Conservation (phyloP, 2,888 invertebrate genomes). For the Microplitis deprimator region DNA sequence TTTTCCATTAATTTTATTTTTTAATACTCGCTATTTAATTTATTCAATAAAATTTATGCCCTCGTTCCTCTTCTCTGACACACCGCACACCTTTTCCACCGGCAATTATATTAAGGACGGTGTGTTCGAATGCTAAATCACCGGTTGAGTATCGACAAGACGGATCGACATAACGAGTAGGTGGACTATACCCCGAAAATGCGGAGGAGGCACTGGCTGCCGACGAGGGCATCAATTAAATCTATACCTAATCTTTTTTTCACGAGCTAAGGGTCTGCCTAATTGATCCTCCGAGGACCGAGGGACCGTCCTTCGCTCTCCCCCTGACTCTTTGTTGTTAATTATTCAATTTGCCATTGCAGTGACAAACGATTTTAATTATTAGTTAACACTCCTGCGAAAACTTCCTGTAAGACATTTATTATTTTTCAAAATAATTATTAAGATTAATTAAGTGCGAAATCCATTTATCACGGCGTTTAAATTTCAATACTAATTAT, state of each 20-base stretch:
- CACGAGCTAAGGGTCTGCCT: background rate
- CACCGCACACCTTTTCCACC: constrained; percentile 41
- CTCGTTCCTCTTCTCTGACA: constrained; percentile 32
- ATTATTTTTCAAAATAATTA: no score
- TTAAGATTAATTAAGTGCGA: no score
- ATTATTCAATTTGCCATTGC: background rate
- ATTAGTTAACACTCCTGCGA: background rate
- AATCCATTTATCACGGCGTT: background rate
- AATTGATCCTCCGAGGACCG: background rate
- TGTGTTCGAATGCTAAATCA: constrained; percentile 53
- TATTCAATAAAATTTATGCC: constrained; percentile 28
- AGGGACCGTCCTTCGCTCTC: no score
- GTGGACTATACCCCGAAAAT: constrained; percentile 34
- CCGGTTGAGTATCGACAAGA: constrained; percentile 49
- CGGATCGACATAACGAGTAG: constrained; percentile 54
- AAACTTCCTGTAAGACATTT: no score
- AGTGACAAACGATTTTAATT: background rate
- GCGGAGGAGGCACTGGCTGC: constrained; percentile 22
- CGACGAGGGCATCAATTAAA: background rate
- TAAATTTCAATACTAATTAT: background rate
- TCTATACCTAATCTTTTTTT: background rate
- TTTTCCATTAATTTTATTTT: background rate
- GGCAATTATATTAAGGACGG: constrained; percentile 33
- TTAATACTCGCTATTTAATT: constrained; percentile 8
- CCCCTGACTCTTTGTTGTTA: background rate